phyloP scores from a whole-genome alignment of 2,888 invertebrate genomes.

The Cistogaster globosa region DNA sequence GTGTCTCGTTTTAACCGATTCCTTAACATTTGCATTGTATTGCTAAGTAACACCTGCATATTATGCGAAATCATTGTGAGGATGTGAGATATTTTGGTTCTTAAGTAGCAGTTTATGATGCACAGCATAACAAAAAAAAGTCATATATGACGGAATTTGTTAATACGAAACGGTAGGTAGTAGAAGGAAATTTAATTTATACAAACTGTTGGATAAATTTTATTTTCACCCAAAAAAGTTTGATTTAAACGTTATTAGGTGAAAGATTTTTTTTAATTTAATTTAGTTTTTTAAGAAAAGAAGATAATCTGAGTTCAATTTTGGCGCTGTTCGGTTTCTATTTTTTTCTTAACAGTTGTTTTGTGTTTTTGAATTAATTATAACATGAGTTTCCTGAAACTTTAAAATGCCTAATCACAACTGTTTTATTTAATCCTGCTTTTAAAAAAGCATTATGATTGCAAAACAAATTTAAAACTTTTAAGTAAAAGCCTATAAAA shows the following conservation, averaged over 20 bases:
- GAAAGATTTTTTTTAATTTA: too few relatives aligned
- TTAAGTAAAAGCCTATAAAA: too few relatives aligned
- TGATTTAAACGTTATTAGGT: not conserved
- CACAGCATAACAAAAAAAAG: slow-evolving; percentile 45
- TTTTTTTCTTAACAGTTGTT: too few relatives aligned
- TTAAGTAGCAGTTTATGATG: slow-evolving; percentile 60
- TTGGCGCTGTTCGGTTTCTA: too few relatives aligned
- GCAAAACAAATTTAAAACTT: too few relatives aligned
- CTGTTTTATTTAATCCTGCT: too few relatives aligned
- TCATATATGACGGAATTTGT: slow-evolving; percentile 57
- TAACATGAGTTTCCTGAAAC: too few relatives aligned
- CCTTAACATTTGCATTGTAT: slow-evolving; percentile 7
- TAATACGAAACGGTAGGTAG: slow-evolving; percentile 28
- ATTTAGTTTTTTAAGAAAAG: too few relatives aligned
- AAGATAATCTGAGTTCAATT: too few relatives aligned
- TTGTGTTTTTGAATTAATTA: too few relatives aligned
- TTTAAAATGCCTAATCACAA: too few relatives aligned
- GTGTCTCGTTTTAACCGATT: not conserved
- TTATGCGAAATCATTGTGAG: slow-evolving; percentile 58
- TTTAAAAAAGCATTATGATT: too few relatives aligned
- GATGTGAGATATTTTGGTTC: slow-evolving; percentile 49
- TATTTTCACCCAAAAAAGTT: not conserved
- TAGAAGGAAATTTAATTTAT: slow-evolving; percentile 29
- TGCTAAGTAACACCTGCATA: slow-evolving; percentile 68
- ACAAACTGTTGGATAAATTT: not conserved